Percentiles rank a stretch among this genome's conserved stretches.
Conservation (phyloP, 2,797 vertebrate genomes). For the Labeo calbasu region DNA sequence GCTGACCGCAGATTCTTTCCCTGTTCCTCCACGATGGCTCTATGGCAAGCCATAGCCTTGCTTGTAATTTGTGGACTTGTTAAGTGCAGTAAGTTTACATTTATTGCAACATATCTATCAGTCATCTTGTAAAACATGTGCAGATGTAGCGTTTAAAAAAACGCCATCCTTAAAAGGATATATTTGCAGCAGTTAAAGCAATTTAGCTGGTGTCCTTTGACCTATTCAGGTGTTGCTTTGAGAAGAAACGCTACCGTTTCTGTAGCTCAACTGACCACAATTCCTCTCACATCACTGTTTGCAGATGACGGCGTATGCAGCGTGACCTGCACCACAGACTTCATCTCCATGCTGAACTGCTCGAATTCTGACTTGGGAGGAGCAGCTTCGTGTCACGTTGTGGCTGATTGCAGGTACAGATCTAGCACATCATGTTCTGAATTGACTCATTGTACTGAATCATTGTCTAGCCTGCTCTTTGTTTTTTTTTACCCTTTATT, state of each 20-base stretch:
- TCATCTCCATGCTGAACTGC: constrained; percentile 65
- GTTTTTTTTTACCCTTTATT: not conserved
- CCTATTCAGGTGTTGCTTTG: constrained; percentile 3
- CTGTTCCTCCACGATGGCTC: constrained; percentile 38
- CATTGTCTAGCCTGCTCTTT: not conserved
- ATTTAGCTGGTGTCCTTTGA: not conserved
- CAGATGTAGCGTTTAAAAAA: not conserved
- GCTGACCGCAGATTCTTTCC: not conserved
- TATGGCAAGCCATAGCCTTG: constrained; percentile 29
- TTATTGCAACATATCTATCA: constrained; percentile 9
- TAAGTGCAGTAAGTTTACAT: constrained; percentile 51
- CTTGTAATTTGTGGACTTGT: constrained; percentile 46
- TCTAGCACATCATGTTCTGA: not conserved
- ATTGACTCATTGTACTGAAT: not conserved
- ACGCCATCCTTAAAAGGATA: not conserved
- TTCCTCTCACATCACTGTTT: constrained; percentile 28
- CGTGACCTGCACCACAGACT: constrained; percentile 76
- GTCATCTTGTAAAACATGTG: not conserved
- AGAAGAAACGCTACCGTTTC: not conserved
- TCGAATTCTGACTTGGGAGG: constrained; percentile 62
- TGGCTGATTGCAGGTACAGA: constrained; percentile 71
- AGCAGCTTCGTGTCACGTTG: constrained; percentile 48
- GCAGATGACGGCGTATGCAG: constrained; percentile 65
- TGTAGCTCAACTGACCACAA: not conserved
- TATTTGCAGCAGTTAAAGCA: not conserved